phyloP scores from a whole-genome alignment of 2,888 invertebrate genomes.

The Diachrysia chrysitis region DNA sequence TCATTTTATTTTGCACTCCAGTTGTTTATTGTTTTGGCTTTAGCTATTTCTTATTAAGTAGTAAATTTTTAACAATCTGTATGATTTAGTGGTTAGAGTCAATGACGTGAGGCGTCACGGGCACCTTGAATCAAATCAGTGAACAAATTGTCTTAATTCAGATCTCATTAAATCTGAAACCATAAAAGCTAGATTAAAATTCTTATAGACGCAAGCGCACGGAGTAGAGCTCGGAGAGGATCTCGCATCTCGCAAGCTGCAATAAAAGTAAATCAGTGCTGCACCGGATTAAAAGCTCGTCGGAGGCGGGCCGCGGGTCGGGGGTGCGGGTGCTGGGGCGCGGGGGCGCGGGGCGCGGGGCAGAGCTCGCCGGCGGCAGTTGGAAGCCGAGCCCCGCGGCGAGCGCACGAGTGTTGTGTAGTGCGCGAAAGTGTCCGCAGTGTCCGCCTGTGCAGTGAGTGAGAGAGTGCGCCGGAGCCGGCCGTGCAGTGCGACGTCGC shows the following conservation, averaged over 20 bases:
- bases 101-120: no score
- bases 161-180: no score
- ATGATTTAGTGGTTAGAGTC: no score
- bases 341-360: conserved; percentile 52
- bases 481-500: conserved; percentile 49
- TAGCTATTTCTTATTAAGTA: no score
- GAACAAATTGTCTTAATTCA: no score
- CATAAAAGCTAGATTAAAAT: not conserved
- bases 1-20: no score
- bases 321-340: conserved; percentile 41
- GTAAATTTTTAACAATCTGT: no score
- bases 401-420: conserved; percentile 67
- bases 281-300: conserved; percentile 68
- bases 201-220: conserved; percentile 31
- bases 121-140: no score
- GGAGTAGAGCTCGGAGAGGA: conserved; percentile 27
- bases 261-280: conserved; percentile 76
- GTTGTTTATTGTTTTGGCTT: no score
- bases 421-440: conserved; percentile 42
- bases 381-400: conserved; percentile 71
- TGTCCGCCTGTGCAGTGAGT: conserved; percentile 53
- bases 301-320: conserved; percentile 50
- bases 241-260: conserved; percentile 56
- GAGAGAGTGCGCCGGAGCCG: conserved; percentile 56
- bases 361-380: conserved; percentile 73